Evolutionary conservation across 2,797 vertebrate species (phyloP).

Genomic region (Chrysocyon brachyurus): DNA sequence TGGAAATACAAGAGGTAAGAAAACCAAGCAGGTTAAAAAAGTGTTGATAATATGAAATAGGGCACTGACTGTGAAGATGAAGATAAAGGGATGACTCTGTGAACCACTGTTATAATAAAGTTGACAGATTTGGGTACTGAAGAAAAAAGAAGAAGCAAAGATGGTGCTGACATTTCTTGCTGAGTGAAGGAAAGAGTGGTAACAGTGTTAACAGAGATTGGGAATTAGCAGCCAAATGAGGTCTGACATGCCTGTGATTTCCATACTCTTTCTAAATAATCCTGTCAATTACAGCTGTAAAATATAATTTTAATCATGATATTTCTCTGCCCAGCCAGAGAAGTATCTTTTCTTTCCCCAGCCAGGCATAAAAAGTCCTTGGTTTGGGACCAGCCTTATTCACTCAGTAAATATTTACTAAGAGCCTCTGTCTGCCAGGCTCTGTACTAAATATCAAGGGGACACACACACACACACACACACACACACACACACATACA

Average conservation of each 20-base stretch:
- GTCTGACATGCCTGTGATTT: not conserved
- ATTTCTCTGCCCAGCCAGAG: not conserved
- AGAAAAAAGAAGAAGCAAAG: not conserved
- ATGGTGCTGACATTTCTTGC: constrained; percentile 35
- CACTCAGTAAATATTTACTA: constrained; percentile 42
- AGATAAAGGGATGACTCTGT: not conserved
- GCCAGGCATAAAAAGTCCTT: not conserved
- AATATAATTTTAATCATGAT: constrained; percentile 4
- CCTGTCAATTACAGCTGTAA: constrained; percentile 26
- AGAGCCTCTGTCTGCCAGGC: not conserved
- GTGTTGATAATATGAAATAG: not conserved
- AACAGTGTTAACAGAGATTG: not conserved
- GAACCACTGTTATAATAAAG: not conserved
- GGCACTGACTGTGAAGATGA: not conserved
- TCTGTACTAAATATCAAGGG: constrained; percentile 12
- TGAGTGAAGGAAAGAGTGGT: not conserved
- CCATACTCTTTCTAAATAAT: not conserved
- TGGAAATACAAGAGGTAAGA: constrained; percentile 48
- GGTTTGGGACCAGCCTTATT: not conserved
- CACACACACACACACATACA: not conserved
- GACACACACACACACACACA: not conserved
- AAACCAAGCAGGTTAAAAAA: not conserved
- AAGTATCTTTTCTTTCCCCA: not conserved
- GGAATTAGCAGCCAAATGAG: constrained; percentile 18
- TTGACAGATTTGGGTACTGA: not conserved